Evolutionary conservation across 1,140 invertebrate genomes (phyloP), one percentile per base, ranked within the genome.

Genomic region (Pseudachorutes palmiensis): DNA sequence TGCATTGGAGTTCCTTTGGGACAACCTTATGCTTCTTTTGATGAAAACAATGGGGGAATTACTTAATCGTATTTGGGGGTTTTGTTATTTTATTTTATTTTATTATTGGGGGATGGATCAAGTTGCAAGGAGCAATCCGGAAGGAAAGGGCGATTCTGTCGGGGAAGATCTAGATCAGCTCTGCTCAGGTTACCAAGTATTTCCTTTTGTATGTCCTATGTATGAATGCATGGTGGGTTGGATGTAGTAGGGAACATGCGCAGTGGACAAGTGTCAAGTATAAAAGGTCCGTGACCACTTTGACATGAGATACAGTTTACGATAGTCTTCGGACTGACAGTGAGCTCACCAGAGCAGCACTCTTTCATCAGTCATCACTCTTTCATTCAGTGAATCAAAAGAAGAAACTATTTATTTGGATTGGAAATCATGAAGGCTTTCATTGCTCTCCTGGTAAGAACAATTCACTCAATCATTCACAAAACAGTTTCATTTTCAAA

Each of bases 291-390:
- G 24, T 55, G 51, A 55, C 51, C 51, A 55, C 12, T 55, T 55
- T 55, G 51, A 55, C 51, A 55, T 16, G 5, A 19, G 9, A 55
- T 55, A 22, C 51, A 55, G 51, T 55, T 55, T 55, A 22, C 51
- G 51, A 55, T 55, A 55, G 51, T 55, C 51, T 55, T 55, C 51
- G 51, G 51, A 55, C 51, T 55, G 12, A 55, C 51, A 26, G 51
- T 24, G 3, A 55, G 24, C 51, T 55, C 51, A 5, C 24, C 51
- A 5, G 51, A 24, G 51, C 51, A 55, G 51, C 36, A n/a, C n/a
- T n/a, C n/a, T n/a, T 45, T 45, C 36, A 19, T 19, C 9, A 45
- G 36, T 45, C 9, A 45, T 45, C 36, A 45, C 36, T 45, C 36
- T 12, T 12, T 12, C 36, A 19, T 45, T 45, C 19, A 19, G 9